These are phyloP conservation scores for Chiroxiphia lanceolata DNA, from an alignment of 2,797 vertebrate species.

Conservation along the genomic window DNA sequence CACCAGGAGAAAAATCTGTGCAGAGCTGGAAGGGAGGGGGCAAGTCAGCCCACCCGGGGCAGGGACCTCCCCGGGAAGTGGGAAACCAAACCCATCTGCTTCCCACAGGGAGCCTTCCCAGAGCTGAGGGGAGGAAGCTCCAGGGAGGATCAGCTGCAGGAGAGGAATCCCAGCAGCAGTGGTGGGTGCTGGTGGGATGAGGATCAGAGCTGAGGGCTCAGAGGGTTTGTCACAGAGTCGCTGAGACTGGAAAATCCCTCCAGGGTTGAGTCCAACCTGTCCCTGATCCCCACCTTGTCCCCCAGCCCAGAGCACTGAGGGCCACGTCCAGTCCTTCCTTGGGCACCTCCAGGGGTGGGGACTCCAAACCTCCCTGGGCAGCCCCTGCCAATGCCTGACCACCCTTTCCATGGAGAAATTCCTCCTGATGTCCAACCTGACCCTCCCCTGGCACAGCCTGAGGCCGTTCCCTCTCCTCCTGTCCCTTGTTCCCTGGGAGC, in stretches of 20 bases:
- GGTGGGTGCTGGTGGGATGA: not conserved
- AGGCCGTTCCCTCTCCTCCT: not conserved
- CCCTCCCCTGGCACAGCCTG: not conserved
- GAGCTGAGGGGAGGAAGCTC: not conserved
- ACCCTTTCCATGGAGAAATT: not conserved
- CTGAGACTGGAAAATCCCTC: not conserved
- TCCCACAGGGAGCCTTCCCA: accelerated
- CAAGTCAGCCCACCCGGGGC: not conserved
- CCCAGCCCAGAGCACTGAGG: not conserved
- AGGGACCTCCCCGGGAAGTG: not conserved
- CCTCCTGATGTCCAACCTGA: not conserved
- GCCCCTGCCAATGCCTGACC: not conserved
- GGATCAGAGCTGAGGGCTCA: not conserved
- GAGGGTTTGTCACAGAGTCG: not conserved
- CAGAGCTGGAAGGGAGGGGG: not conserved
- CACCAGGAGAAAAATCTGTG: not conserved
- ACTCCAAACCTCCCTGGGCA: not conserved
- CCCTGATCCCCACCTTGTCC: not conserved
- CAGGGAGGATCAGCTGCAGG: not conserved
- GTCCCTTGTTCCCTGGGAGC: not conserved
- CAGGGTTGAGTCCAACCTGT: not conserved
- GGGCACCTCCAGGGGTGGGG: not conserved
- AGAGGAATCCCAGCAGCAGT: not conserved
- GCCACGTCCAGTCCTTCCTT: not conserved
- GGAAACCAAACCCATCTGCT: not conserved